phyloP scores from a whole-genome alignment of 1,140 invertebrate species.

The Zelostemma sp. region DNA sequence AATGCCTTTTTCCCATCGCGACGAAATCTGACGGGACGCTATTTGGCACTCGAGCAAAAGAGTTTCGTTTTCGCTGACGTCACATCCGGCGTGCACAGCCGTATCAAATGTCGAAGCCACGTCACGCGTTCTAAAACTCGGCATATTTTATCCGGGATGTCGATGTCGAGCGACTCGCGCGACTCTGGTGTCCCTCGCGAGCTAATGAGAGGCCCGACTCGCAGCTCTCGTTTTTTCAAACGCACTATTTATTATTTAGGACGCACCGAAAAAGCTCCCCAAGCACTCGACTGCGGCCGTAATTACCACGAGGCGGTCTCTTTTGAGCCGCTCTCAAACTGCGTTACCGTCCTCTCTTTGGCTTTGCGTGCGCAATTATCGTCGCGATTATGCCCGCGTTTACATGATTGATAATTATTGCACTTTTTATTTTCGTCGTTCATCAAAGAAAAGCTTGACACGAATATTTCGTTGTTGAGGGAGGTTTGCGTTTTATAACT shows the following conservation, averaged over 20 bases:
- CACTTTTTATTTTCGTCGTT: too few relatives aligned
- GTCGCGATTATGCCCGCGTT: constrained; percentile 34
- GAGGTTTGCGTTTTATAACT: too few relatives aligned
- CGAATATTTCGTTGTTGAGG: too few relatives aligned
- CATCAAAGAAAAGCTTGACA: too few relatives aligned
- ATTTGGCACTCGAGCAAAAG: too few relatives aligned
- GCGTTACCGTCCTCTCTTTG: constrained; percentile 19
- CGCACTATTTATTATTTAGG: constrained; percentile 53
- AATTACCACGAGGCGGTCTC: constrained; percentile 50
- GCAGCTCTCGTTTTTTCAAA: constrained; percentile 24
- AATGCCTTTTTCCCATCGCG: too few relatives aligned
- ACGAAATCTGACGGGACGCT: background rate
- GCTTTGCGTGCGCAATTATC: constrained; percentile 37
- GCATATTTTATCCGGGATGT: constrained; percentile 44
- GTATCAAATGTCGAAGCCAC: constrained; percentile 42
- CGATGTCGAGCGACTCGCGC: constrained; percentile 39
- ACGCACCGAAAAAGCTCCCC: constrained; percentile 44
- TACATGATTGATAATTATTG: background rate
- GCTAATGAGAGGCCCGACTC: constrained; percentile 43
- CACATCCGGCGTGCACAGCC: constrained; percentile 38
- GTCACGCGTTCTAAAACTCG: constrained; percentile 29
- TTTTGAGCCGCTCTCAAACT: constrained; percentile 44
- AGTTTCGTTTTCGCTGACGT: too few relatives aligned
- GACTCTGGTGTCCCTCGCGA: constrained; percentile 18
- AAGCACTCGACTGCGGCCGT: constrained; percentile 27